phyloP scores from a whole-genome alignment of 2,113 vertebrate species.

The Hylia prasina region DNA sequence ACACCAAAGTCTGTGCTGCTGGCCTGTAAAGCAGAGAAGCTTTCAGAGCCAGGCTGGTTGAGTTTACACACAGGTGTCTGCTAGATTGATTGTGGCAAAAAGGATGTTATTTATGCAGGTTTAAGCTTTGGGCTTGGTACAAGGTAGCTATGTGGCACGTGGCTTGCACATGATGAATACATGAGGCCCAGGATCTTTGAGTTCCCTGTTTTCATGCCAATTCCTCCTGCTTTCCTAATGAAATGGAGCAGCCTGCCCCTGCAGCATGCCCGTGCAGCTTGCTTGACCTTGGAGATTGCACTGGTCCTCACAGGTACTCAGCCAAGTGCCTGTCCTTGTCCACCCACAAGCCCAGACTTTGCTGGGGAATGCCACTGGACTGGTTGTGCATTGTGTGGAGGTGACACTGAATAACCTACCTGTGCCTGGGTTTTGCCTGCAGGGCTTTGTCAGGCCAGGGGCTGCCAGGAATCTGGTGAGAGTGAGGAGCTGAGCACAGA shows the following conservation, averaged over 20 bases:
- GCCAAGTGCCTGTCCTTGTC: not conserved
- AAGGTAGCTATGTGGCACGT: not conserved
- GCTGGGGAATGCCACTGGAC: not conserved
- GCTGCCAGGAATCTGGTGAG: not conserved
- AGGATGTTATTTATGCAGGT: not conserved
- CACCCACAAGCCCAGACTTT: not conserved
- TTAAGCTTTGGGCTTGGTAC: not conserved
- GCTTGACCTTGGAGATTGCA: not conserved
- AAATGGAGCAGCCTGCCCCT: not conserved
- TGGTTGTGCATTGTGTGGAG: not conserved
- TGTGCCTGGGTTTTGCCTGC: not conserved
- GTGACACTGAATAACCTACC: not conserved
- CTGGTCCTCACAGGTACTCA: not conserved
- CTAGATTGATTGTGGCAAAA: not conserved
- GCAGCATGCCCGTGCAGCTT: not conserved
- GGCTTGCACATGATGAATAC: not conserved
- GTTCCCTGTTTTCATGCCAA: not conserved
- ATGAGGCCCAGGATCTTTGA: not conserved
- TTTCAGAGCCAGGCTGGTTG: not conserved
- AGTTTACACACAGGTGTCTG: not conserved
- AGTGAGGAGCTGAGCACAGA: not conserved
- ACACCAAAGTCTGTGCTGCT: not conserved
- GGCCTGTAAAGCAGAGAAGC: not conserved
- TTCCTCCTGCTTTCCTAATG: not conserved
- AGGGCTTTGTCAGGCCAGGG: not conserved